Evolutionary conservation across 2,113 vertebrate species (phyloP).

Genomic region (Castor canadensis): DNA sequence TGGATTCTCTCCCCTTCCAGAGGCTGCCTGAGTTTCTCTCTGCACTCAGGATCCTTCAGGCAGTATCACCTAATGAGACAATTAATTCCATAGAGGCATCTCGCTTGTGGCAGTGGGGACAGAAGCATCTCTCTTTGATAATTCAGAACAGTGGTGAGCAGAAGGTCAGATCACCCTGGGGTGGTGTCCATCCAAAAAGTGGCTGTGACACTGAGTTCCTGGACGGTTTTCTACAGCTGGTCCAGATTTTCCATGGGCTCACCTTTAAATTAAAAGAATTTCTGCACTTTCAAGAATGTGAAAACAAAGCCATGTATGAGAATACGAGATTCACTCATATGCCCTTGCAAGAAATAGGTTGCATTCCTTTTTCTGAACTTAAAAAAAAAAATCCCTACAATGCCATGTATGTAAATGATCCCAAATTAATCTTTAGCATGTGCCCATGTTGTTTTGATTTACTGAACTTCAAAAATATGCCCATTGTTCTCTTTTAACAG

Average conservation of each 20-base stretch:
- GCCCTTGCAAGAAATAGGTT: conserved; percentile 63
- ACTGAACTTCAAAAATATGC: conserved; percentile 53
- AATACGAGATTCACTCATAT: conserved; percentile 55
- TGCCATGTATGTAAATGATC: conserved; percentile 67
- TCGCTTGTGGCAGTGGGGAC: neutral
- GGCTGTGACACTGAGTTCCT: conserved; percentile 57
- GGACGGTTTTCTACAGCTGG: conserved; percentile 76
- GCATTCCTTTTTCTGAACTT: conserved; percentile 51
- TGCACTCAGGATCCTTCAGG: neutral
- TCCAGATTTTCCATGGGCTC: conserved; percentile 75
- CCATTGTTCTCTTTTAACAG: conserved; percentile 56
- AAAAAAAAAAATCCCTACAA: conserved; percentile 39
- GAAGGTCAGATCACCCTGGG: conserved; percentile 61
- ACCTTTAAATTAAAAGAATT: conserved; percentile 78
- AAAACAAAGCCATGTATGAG: conserved; percentile 77
- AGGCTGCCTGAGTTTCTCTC: neutral
- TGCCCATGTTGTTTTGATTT: conserved; percentile 70
- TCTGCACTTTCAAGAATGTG: conserved; percentile 78
- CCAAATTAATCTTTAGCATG: conserved; percentile 70
- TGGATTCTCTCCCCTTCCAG: neutral
- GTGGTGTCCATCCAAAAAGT: conserved; percentile 54
- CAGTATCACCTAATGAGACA: conserved; percentile 49
- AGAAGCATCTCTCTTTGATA: conserved; percentile 63
- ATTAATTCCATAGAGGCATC: conserved; percentile 48
- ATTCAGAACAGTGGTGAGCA: conserved; percentile 64